Base-by-base conservation (phyloP, 2,113 vertebrate species). In the Jaculus jaculus region DNA sequence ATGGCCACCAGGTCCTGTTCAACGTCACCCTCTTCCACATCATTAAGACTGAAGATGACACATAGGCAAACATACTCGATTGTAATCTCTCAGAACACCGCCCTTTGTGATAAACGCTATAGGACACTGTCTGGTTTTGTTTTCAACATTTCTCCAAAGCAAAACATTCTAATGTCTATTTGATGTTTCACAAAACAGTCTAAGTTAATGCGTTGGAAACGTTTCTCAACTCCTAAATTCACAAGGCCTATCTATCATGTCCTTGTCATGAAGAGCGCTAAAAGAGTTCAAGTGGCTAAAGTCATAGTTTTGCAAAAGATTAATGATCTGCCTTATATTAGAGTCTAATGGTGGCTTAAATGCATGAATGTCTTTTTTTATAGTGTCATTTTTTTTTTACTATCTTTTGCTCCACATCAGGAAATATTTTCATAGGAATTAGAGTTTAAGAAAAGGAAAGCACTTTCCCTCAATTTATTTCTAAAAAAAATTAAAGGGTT, bases 11-110 rank as follows among this genome's bases (percentile, higher is more conserved):
- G 97, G 99, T 99, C 84, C 98, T 99, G 79, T 99, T 99, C 97
- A 99, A 99, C 0, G 99, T 99, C 96, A 99, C 99, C 2, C 98
- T 99, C 92, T 99, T 99, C 96, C 99, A 99, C 42, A 98, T 99
- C 96, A 99, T 99, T 98, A 99, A 99, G 98, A 99, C 99, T 16
- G 99, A 99, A 65, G 99, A 99, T 92, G 99, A 99, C 97, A 98
- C 99, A 97, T 99, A 99, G 97, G 96, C 92, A 94, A 75, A 80
- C 13, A 96, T 82, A n/a, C 95, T 90, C 92, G 91, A 42, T 83
- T 84, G 95, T 80, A 79, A 69, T 93, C 87, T 82, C 89, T 86
- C 72, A 75, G 91, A 97, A 89, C 92, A 83, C 81, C 97, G 90
- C 96, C 77, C 95, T 98, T 97, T 97, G 96, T 97, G 97, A 97